These are phyloP conservation scores for Pomatostomus ruficeps DNA, from an alignment of 2,113 vertebrate genomes.

Conservation along the genomic window DNA sequence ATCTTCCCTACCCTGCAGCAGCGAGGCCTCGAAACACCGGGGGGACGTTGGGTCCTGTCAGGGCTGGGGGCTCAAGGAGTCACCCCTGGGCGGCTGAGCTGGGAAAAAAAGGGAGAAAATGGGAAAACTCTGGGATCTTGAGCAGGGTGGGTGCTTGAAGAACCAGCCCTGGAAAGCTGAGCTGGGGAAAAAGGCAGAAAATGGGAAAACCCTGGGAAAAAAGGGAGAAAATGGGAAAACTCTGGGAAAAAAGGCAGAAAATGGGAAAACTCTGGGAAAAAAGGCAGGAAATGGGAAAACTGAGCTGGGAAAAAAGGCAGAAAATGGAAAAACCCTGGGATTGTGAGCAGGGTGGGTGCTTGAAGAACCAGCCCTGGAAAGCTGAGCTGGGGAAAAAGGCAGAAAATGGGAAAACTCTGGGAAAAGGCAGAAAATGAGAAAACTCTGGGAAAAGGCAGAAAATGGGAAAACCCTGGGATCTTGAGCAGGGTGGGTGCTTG, in stretches of 20 bases:
- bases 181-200: no score
- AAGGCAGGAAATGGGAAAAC: neutral
- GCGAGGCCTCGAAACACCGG: neutral
- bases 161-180: no score
- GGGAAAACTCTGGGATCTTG: neutral
- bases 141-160: no score
- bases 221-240: no score
- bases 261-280: neutral
- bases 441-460: no score
- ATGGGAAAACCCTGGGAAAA: no score
- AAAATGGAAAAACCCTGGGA: neutral
- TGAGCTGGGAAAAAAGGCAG: no score
- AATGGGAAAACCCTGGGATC: neutral
- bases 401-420: no score
- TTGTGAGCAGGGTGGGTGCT: accelerated
- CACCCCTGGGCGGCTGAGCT: neutral
- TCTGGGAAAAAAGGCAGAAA: no score
- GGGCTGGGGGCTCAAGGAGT: neutral
- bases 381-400: no score
- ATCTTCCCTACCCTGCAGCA: neutral
- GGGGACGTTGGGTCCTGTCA: neutral
- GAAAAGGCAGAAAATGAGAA: no score
- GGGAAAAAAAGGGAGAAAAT: neutral
- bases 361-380: no score
- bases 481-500: accelerated